Base-by-base conservation (phyloP, 2,888 invertebrate genomes). In the Drosophila seclusa region DNA sequence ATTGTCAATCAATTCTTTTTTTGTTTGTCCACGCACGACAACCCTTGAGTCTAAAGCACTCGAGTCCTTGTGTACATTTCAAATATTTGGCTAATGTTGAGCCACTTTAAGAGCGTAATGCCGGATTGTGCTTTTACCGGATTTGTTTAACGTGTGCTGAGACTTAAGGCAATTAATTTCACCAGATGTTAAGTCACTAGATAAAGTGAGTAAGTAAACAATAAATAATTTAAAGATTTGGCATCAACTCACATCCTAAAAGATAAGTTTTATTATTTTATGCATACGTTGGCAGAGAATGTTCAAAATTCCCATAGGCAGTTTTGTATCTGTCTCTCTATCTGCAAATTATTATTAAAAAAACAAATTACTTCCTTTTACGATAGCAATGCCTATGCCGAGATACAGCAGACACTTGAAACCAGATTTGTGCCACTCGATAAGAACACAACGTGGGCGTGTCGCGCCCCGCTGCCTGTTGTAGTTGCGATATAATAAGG, bases 1-100 rank as follows among this genome's bases (percentile, higher is more conserved):
- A 84, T 78, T 87, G 89, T 84, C 87, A 81, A 78, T 76, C 78
- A 74, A 73, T 57, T 78, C 58, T 54, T 60, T 60, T 21, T 49
- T 65, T 64, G 53, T 64, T 59, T 57, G 54, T 68, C 32, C 62
- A 52, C 38, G 34, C 54, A 60, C 10, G 49, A 42, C 31, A 74
- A 34, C 52, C 64, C 61, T 65, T 59, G 11, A 57, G 18, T 61
- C 21, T 24, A 8, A 13, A 11, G 18, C n/a, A 11, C 40, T 24
- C n/a, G 27, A 2, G 52, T 45, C 40, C 49, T 64, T 50, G 36
- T 36, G 32, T 45, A 24, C 36, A 52, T 32, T 32, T 42, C 24
- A 60, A 76, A 76, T 61, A 66, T 48, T 78, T 32, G 38, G 45
- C 38, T 36, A 49, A 24, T 34, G 1, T 48, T 58, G 40, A 34